Percentiles rank a stretch among this genome's conserved stretches.
phyloP scores from a whole-genome alignment of 2,888 invertebrate genomes.

The Hirtodrosophila confusa region DNA sequence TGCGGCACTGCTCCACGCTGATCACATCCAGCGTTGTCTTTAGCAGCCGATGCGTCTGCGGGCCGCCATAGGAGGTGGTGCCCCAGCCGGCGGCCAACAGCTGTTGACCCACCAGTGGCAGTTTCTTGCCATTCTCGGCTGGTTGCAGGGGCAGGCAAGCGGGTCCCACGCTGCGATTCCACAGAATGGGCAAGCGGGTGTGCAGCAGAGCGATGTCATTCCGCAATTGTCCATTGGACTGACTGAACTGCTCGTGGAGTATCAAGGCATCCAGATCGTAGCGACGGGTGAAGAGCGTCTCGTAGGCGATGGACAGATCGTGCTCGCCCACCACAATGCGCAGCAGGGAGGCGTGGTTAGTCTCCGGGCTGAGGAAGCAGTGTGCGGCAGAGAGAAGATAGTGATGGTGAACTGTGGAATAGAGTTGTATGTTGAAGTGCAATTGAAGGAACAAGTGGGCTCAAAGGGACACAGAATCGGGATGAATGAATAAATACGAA shows the following conservation, averaged over 20 bases:
- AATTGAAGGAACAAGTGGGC: too few relatives aligned
- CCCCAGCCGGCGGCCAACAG: conserved; percentile 86
- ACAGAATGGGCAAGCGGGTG: conserved; percentile 84
- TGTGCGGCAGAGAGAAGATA: conserved; percentile 86
- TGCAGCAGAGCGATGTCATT: conserved; percentile 86
- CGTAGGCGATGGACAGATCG: conserved; percentile 81
- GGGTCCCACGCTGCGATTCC: conserved; percentile 86
- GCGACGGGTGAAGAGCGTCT: conserved; percentile 83
- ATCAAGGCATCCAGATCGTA: conserved; percentile 82
- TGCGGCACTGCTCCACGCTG: conserved; percentile 83
- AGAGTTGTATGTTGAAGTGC: too few relatives aligned
- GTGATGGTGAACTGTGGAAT: conserved; percentile 79
- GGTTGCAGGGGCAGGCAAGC: conserved; percentile 86
- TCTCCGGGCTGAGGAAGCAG: conserved; percentile 81
- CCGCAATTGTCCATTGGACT: conserved; percentile 56
- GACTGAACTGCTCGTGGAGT: conserved; percentile 84
- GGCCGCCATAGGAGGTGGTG: conserved; percentile 85
- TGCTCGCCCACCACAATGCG: conserved; percentile 86
- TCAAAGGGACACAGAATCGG: too few relatives aligned
- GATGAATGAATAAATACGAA: too few relatives aligned
- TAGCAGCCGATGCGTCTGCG: conserved; percentile 84
- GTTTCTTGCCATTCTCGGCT: conserved; percentile 24
- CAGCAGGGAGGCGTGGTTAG: conserved; percentile 67
- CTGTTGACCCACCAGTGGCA: conserved; percentile 83
- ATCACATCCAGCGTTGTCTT: conserved; percentile 85